phyloP scores from a whole-genome alignment of 2,113 vertebrate species.

The Anguilla japonica region DNA sequence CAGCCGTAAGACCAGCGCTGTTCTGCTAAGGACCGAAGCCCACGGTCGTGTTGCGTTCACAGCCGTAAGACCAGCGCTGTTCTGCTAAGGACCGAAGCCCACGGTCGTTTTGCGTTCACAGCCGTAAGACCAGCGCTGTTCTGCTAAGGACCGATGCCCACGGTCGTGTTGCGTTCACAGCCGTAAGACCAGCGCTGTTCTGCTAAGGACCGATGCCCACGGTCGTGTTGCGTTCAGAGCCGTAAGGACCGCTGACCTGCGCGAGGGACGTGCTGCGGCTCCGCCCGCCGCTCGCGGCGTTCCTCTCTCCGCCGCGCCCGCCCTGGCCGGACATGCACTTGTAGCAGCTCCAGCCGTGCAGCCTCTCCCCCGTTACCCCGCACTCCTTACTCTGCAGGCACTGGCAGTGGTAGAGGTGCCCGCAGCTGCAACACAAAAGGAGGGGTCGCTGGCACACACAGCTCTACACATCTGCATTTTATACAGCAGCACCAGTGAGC shows the following conservation, averaged over 20 bases:
- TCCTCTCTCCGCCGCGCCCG: slow-evolving; percentile 68
- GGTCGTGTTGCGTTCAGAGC: neutral
- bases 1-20: neutral
- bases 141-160: slow-evolving; percentile 56
- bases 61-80: too few relatives aligned
- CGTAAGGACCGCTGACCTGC: slow-evolving; percentile 72
- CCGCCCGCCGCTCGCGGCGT: slow-evolving; percentile 61
- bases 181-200: too few relatives aligned
- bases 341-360: slow-evolving; percentile 86
- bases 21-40: too few relatives aligned
- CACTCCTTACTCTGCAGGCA: slow-evolving; percentile 88
- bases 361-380: slow-evolving; percentile 59
- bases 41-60: too few relatives aligned
- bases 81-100: neutral
- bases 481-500: neutral
- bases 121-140: slow-evolving; percentile 52
- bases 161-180: too few relatives aligned
- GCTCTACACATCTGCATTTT: neutral
- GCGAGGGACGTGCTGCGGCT: slow-evolving; percentile 69
- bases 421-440: slow-evolving; percentile 77
- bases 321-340: slow-evolving; percentile 85
- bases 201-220: neutral
- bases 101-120: neutral
- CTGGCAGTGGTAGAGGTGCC: slow-evolving; percentile 90
- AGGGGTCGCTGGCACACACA: neutral